Evolutionary conservation across 2,797 vertebrate genomes (phyloP), one percentile per base, ranked within the genome.

Genomic region (Acanthurus lineatus): DNA sequence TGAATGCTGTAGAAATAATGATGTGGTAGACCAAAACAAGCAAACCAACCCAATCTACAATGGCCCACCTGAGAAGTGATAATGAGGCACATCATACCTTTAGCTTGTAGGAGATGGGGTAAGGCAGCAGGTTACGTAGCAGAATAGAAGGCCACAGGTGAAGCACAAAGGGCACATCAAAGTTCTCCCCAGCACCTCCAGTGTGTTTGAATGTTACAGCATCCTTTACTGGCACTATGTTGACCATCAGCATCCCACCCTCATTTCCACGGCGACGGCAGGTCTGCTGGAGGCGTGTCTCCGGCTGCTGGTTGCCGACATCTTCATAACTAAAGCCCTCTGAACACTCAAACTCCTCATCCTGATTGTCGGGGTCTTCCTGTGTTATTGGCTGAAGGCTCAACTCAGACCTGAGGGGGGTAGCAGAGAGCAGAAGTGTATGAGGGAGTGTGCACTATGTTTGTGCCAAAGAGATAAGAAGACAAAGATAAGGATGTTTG

Each of bases 81-180:
- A 15, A 62, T 2, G 11, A 57, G 15, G 45, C 17, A 4, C 15
- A 38, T 47, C 58, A 12, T 83, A 99, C 97, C 96, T 97, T 93
- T 22, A 98, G 77, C 48, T 91, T 95, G 59, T 96, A 99, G 71
- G 92, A 89, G 77, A 99, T 94, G 35, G 96, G 91, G 84, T 98
- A 98, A 25, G 98, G 98, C 88, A 99, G 95, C 75, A 98, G 95
- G 91, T 99, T 99, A 54, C 94, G 95, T 1, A 99, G 95, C 83
- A 98, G 93, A 76, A 98, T 87, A 22, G 97, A 94, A 64, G 98
- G 97, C 98, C 98, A 99, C 73, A 99, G 91, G 89, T 99, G 97
- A 69, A 99, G 93, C 86, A 98, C 88, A 3, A 96, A 97, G 22
- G 98, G 97, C 69, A 97, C 94, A 76, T 99, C 97, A 86, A 96